phyloP scores from a whole-genome alignment of 2,113 vertebrate species.

The Neomonachus schauinslandi region DNA sequence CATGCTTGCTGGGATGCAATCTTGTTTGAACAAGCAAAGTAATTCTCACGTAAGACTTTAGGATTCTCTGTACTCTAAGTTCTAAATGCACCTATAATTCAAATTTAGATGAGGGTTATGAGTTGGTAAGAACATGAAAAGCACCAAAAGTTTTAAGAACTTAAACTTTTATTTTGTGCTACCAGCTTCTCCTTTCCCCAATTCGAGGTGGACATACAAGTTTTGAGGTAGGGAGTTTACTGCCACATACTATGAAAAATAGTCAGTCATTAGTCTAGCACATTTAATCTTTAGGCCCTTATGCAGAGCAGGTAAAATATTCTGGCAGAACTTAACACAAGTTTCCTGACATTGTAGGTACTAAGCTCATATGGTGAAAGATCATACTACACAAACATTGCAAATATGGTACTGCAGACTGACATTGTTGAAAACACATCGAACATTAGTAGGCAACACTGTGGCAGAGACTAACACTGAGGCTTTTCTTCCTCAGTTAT shows the following conservation, averaged over 20 bases:
- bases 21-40: constrained; percentile 57
- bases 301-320: neutral
- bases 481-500: neutral
- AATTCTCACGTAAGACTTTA: constrained; percentile 51
- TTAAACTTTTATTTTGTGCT: neutral
- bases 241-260: neutral
- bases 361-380: neutral
- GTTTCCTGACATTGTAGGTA: neutral
- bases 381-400: neutral
- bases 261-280: constrained; percentile 19
- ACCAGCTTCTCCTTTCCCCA: neutral
- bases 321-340: neutral
- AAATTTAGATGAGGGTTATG: constrained; percentile 41
- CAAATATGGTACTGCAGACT: neutral
- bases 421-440: neutral
- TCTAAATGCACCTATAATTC: constrained; percentile 63
- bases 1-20: neutral
- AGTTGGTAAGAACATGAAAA: constrained; percentile 26
- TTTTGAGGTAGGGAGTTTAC: neutral
- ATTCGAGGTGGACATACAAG: neutral
- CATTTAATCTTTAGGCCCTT: constrained; percentile 26
- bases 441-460: neutral
- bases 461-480: neutral
- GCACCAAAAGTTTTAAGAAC: neutral
- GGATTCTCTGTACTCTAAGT: constrained; percentile 20